Evolutionary conservation across 2,113 vertebrate species (phyloP).

Genomic region (Physeter macrocephalus): DNA sequence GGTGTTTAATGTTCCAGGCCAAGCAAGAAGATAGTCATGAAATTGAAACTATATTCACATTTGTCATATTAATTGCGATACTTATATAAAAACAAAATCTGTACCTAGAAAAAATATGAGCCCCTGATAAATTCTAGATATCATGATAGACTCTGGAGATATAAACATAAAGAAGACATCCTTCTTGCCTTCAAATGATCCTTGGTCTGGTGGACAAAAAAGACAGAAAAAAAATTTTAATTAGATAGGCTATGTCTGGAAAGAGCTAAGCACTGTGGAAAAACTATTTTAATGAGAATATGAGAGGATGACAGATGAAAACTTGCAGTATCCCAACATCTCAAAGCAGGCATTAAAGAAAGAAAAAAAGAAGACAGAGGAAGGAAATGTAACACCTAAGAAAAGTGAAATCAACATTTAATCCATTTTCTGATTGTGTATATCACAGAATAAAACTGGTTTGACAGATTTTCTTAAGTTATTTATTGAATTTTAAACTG

Average conservation of each 20-base stretch:
- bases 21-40: background rate
- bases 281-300: background rate
- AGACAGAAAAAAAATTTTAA: background rate
- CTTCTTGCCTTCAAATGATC: background rate
- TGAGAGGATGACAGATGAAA: background rate
- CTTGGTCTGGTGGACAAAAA: background rate
- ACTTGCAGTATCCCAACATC: background rate
- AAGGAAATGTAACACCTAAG: background rate
- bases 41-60: background rate
- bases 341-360: background rate
- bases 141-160: background rate
- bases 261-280: background rate
- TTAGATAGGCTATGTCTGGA: background rate
- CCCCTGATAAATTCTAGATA: background rate
- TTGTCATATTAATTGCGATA: background rate
- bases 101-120: background rate
- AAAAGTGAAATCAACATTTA: background rate
- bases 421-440: background rate
- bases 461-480: background rate
- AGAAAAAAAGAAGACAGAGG: background rate
- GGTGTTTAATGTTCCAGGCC: background rate
- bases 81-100: background rate
- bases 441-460: background rate
- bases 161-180: background rate
- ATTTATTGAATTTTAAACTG: background rate